Percentiles rank a stretch among this genome's conserved stretches.
Evolutionary conservation across 2,113 vertebrate species (phyloP).

Genomic region (Symphodus melops): DNA sequence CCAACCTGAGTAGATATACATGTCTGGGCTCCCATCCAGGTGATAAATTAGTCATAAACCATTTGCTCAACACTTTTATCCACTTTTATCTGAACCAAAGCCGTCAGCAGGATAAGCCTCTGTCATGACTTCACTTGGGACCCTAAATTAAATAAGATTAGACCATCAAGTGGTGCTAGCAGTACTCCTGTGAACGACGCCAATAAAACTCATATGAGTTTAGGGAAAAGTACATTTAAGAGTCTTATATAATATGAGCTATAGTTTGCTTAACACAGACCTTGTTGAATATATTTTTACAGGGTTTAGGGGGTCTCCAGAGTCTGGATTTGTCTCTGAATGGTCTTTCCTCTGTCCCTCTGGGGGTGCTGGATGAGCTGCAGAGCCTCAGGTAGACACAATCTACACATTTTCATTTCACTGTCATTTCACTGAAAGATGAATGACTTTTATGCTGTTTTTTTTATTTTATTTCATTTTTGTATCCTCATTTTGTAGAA

Average conservation of each 20-base stretch:
- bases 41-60: constrained; percentile 50
- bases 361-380: constrained; percentile 90
- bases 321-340: constrained; percentile 95
- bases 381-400: constrained; percentile 83
- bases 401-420: too few species aligned
- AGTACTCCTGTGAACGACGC: constrained; percentile 6
- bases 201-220: neutral
- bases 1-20: constrained; percentile 40
- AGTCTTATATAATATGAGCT: neutral
- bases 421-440: too few species aligned
- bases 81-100: constrained; percentile 32
- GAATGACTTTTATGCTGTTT: neutral
- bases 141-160: constrained; percentile 23
- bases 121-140: constrained; percentile 34
- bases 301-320: constrained; percentile 85
- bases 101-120: constrained; percentile 27
- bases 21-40: constrained; percentile 39
- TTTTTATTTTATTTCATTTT: neutral
- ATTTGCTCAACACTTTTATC: constrained; percentile 51
- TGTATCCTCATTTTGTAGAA: neutral
- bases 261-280: neutral
- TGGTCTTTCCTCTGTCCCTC: constrained; percentile 89
- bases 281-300: constrained; percentile 45
- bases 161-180: neutral
- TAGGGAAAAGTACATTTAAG: neutral